Percentiles rank a stretch among this genome's conserved stretches.
Evolutionary conservation across 64 coral and sea anemone genomes (phyloP).

Genomic region (Porites lutea): DNA sequence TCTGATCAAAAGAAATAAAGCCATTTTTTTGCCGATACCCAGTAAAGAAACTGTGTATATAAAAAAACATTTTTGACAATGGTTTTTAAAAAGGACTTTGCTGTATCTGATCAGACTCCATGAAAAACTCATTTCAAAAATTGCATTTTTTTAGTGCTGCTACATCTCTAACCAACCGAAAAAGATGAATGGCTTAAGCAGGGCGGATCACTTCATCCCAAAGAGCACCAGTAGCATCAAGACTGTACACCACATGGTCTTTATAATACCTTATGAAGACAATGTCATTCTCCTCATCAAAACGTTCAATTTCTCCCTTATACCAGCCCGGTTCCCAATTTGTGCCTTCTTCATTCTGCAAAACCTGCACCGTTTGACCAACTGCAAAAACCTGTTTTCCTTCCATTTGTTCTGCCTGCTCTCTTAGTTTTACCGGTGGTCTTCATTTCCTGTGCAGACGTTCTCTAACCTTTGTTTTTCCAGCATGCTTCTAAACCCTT

Average conservation of each 20-base stretch:
- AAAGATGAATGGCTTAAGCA: not conserved
- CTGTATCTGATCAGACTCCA: not conserved
- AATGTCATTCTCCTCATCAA: constrained; percentile 7
- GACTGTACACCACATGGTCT: not conserved
- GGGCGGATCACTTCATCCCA: not conserved
- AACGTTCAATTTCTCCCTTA: constrained; percentile 2
- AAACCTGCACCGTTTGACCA: not conserved
- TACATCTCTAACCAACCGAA: not conserved
- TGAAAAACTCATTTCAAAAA: not conserved
- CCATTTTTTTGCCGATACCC: not conserved
- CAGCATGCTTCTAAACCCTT: not conserved
- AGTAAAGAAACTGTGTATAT: not conserved
- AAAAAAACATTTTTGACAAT: constrained; percentile 6
- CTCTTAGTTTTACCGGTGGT: not conserved
- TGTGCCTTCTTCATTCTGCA: not conserved
- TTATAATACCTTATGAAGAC: not conserved
- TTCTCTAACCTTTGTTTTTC: not conserved
- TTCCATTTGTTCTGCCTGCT: not conserved
- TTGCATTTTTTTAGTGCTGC: not conserved
- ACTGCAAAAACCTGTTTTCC: not conserved
- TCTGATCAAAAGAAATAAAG: constrained; percentile 10
- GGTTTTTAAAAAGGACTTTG: not conserved
- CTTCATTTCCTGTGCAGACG: not conserved
- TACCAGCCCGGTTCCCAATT: constrained; percentile 37
- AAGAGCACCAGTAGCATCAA: not conserved